Conservation (phyloP, 2,113 vertebrate genomes). For the Eulemur macaco region DNA sequence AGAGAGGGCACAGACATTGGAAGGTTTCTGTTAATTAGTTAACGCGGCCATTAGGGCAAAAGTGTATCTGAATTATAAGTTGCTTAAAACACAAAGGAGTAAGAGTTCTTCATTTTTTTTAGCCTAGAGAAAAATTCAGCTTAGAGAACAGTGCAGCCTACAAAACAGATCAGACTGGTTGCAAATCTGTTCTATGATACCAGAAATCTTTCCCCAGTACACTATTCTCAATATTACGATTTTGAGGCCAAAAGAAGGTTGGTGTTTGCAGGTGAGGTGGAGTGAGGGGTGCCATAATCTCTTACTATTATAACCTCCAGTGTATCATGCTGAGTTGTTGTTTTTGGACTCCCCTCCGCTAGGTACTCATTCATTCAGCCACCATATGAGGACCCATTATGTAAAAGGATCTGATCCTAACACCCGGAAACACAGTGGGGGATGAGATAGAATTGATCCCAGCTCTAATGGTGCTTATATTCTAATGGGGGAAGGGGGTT, state of each 20-base stretch:
- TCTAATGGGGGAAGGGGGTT: background rate
- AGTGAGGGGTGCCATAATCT: background rate
- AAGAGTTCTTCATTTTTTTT: background rate
- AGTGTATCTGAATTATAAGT: conserved; percentile 37
- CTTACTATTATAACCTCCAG: background rate
- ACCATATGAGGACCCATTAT: background rate
- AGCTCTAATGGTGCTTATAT: background rate
- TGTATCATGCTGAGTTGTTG: background rate
- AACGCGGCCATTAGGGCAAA: conserved; percentile 23
- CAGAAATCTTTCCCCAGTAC: background rate
- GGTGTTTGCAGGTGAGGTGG: background rate
- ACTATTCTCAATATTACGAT: background rate
- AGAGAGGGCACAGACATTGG: background rate
- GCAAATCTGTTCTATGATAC: background rate
- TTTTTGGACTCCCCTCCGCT: background rate
- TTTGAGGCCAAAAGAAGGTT: background rate
- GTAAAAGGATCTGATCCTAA: background rate
- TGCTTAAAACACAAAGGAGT: conserved; percentile 40
- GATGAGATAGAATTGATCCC: background rate
- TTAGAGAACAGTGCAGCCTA: background rate
- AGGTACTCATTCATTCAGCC: background rate
- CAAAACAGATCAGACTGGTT: background rate
- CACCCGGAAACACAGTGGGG: background rate
- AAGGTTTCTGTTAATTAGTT: conserved; percentile 53
- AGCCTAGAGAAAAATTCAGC: background rate